Evolutionary conservation across 2,888 invertebrate species (phyloP).

Genomic region (Xestia rhomboidea): DNA sequence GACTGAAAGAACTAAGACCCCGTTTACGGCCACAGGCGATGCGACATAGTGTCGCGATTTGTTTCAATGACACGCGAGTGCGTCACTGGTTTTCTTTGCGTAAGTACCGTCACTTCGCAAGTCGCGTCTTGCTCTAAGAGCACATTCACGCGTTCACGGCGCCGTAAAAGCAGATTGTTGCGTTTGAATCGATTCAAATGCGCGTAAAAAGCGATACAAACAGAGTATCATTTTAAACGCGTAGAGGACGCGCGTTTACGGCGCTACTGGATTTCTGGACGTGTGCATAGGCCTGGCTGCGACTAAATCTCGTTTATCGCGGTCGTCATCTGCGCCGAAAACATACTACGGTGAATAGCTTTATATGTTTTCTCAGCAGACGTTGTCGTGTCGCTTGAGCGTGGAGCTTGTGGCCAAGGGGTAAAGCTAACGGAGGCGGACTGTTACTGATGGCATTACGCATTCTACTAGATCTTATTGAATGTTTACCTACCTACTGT

Average conservation of each 20-base stretch:
- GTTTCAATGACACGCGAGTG: not conserved
- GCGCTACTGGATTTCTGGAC: not conserved
- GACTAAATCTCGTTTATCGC: not conserved
- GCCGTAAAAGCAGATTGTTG: too few species aligned
- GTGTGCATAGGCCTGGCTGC: not conserved
- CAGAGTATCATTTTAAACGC: too few species aligned
- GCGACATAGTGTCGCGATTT: not conserved
- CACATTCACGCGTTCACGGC: not conserved
- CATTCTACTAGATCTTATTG: slow-evolving; percentile 13
- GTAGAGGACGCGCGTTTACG: not conserved
- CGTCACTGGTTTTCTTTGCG: not conserved
- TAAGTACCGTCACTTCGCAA: not conserved
- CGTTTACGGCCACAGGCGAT: not conserved
- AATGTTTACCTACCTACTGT: not conserved
- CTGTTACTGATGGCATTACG: slow-evolving; percentile 23
- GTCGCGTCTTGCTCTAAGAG: not conserved
- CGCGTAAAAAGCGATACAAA: too few species aligned
- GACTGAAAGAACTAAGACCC: slow-evolving; percentile 28
- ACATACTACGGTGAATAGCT: not conserved
- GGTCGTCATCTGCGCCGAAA: not conserved
- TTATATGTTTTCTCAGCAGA: not conserved
- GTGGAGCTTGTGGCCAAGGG: not conserved
- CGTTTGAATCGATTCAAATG: too few species aligned
- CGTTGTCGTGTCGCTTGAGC: not conserved
- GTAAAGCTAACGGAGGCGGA: not conserved